A percentile compares a stretch with the other conserved stretches of the same genome.
Conservation (phyloP, 1,140 invertebrate species). For the Lineus longissimus region DNA sequence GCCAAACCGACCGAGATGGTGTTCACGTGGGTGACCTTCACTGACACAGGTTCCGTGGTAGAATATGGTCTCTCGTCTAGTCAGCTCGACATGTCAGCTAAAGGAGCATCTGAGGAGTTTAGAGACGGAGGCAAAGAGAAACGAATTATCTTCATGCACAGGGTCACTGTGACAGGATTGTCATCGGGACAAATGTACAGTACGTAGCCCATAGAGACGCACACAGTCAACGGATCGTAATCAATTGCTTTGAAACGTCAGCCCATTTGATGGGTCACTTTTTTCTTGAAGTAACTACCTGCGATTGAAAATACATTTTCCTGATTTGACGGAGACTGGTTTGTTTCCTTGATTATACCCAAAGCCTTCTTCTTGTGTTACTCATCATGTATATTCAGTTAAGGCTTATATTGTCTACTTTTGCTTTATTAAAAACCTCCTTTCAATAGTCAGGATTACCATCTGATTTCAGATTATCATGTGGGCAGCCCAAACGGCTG, state of each 20-base stretch:
- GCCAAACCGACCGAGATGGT: slow-evolving; percentile 69
- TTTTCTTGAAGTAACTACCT: too few species aligned
- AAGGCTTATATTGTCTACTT: not conserved
- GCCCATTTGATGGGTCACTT: too few species aligned
- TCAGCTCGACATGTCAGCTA: slow-evolving; percentile 45
- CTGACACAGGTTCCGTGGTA: slow-evolving; percentile 68
- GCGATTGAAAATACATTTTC: too few species aligned
- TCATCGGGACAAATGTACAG: slow-evolving; percentile 63
- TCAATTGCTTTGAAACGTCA: too few species aligned
- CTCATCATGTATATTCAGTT: too few species aligned
- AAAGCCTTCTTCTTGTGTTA: too few species aligned
- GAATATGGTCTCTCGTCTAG: slow-evolving; percentile 67
- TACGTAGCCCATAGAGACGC: too few species aligned
- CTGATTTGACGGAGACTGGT: too few species aligned
- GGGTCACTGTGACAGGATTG: slow-evolving; percentile 62
- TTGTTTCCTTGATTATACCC: too few species aligned
- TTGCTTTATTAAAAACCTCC: not conserved
- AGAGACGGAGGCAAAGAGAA: slow-evolving; percentile 72
- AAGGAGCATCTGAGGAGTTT: slow-evolving; percentile 66
- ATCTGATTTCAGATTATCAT: slow-evolving; percentile 66
- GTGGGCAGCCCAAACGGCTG: slow-evolving; percentile 75
- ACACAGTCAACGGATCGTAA: too few species aligned
- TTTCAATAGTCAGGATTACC: not conserved
- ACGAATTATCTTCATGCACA: slow-evolving; percentile 76
- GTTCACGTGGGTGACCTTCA: slow-evolving; percentile 83